Conservation (phyloP, 35 echinoderm and acorn worm genomes). For the Heliocidaris erythrogramma region DNA sequence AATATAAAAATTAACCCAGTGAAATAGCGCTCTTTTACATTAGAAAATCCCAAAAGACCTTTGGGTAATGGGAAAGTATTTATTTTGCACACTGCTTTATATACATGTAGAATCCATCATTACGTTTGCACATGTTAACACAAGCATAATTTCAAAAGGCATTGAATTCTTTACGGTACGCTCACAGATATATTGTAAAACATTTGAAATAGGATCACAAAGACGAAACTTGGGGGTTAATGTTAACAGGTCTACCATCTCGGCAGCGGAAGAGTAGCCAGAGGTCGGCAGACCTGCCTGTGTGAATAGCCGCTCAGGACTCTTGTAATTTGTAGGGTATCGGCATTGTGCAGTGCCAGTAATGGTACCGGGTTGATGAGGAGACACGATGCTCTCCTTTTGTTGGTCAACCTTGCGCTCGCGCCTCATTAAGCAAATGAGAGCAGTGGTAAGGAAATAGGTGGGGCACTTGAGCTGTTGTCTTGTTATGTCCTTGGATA, state of each 20-base stretch:
- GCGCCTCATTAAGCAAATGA: slow-evolving; percentile 32
- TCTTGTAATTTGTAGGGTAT: slow-evolving; percentile 32
- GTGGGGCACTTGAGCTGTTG: slow-evolving; percentile 9
- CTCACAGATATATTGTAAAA: background rate
- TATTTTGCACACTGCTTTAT: background rate
- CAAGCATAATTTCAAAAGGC: background rate
- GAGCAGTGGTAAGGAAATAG: slow-evolving; percentile 21
- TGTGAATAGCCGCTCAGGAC: background rate
- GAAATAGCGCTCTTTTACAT: too few species aligned
- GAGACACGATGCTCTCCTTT: slow-evolving; percentile 2
- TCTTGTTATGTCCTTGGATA: background rate
- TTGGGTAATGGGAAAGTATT: background rate
- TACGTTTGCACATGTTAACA: background rate
- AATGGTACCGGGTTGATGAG: background rate
- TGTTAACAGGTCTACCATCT: background rate
- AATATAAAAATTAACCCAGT: too few species aligned
- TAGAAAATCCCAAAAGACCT: too few species aligned
- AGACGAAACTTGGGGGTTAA: background rate
- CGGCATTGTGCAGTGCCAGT: background rate
- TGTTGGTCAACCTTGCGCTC: slow-evolving; percentile 2
- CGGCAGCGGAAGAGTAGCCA: background rate
- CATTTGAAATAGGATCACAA: background rate
- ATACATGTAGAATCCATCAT: background rate
- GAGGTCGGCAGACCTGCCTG: background rate
- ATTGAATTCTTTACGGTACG: background rate